Base-by-base conservation (phyloP, 2,113 vertebrate genomes). In the Pipa parva region DNA sequence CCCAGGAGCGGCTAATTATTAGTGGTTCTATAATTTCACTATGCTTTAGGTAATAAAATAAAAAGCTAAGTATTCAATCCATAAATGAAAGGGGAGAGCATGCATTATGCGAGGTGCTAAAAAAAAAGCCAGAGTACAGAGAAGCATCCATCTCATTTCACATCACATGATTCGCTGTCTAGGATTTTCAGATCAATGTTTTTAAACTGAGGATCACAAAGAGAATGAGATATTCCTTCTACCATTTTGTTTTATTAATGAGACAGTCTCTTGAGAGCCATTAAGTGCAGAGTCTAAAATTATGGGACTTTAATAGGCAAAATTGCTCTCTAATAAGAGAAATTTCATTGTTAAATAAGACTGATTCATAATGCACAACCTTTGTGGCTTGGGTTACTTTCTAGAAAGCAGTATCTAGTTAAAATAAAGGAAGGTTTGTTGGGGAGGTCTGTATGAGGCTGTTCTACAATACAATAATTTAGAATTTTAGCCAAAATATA, bases 1-100 rank as follows among this genome's bases (percentile, higher is more conserved):
- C 58, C 60, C 49, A 24, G 49, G 48, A 70, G 66, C 66, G 29
- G 58, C 66, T 70, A 70, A 70, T 70, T 70, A 70, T 70, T 61
- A 31, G 57, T 18, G 48, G 24, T 51, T 70, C 33, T 70, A 39
- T 39, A 61, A 70, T 70, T 54, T 58, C 46, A 18, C 36, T 10
- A 49, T 52, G 36, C 49, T 61, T 54, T 70, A 36, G 51, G 24
- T 70, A 70, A 70, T 70, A 49, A 70, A 70, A 70, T 54, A 20
- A 20, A 70, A 49, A 21, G 21, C 57, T 70, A 54, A 70, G 66
- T 45, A 58, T 61, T 70, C 66, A 37, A 54, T 54, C 55, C 15
- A 59, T 59, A 68, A 68, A 49, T 51, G 27, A 45, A 49, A 60
- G 58, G 49, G 58, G 9, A 29, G 39, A 54, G 66, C 54, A 54